A percentile compares a stretch with the other conserved stretches of the same genome.
Evolutionary conservation across 2,888 invertebrate genomes (phyloP).

Genomic region (Chaitophorus viminalis): DNA sequence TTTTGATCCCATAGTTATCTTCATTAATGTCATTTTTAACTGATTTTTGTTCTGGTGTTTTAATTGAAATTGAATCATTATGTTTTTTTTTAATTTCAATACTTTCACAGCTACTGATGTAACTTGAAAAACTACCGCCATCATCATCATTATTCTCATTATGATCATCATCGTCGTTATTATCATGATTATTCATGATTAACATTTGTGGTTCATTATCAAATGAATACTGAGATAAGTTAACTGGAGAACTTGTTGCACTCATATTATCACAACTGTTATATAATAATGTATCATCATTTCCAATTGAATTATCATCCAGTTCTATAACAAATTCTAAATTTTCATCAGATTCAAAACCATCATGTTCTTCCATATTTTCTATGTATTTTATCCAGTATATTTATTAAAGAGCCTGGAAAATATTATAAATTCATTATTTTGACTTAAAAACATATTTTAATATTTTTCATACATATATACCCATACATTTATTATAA

Average conservation of each 20-base stretch:
- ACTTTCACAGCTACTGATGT: background rate
- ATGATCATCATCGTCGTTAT: background rate
- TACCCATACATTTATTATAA: too few species aligned
- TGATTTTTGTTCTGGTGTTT: background rate
- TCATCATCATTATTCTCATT: background rate
- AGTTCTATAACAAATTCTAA: slow-evolving; percentile 27
- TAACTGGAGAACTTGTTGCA: slow-evolving; percentile 20
- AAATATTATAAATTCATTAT: slow-evolving; percentile 10
- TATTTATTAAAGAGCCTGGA: background rate
- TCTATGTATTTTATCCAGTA: too few species aligned
- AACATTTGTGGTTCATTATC: slow-evolving; percentile 19
- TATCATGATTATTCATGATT: background rate
- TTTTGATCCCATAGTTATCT: background rate
- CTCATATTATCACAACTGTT: slow-evolving; percentile 16
- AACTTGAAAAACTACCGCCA: background rate
- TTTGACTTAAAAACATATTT: background rate
- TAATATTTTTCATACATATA: background rate
- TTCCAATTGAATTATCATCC: slow-evolving; percentile 2
- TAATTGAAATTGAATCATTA: background rate
- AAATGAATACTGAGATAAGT: background rate
- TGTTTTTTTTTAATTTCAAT: background rate
- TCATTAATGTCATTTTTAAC: background rate
- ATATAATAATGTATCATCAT: slow-evolving; percentile 10
- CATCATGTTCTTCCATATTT: slow-evolving; percentile 28
- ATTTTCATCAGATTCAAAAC: slow-evolving; percentile 42